Percentiles rank a stretch among this genome's conserved stretches.
phyloP scores from a whole-genome alignment of 1,140 invertebrate genomes.

The Neuroterus valhalla region DNA sequence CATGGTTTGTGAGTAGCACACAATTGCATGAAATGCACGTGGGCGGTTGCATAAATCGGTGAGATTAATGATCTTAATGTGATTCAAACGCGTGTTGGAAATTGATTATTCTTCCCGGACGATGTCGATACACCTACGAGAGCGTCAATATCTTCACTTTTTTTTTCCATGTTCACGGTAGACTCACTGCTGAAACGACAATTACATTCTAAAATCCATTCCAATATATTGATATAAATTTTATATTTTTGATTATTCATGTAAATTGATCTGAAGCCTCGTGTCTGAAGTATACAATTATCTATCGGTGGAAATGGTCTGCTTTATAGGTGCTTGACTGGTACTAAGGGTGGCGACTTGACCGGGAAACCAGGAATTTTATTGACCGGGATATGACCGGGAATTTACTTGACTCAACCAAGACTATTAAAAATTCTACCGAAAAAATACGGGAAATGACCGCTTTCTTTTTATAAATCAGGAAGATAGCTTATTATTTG shows the following conservation, averaged over 20 bases:
- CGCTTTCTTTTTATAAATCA: no score
- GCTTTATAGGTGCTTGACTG: no score
- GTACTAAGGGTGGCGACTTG: no score
- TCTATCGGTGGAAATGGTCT: no score
- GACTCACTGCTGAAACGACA: neutral
- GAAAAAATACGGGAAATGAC: no score
- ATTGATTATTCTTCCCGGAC: slow-evolving; percentile 20
- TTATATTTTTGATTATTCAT: neutral
- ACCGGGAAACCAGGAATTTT: no score
- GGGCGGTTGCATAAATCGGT: slow-evolving; percentile 41
- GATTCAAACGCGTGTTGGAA: slow-evolving; percentile 28
- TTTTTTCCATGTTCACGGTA: neutral
- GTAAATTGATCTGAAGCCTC: neutral
- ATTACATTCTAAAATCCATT: slow-evolving; percentile 16
- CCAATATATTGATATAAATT: slow-evolving; percentile 23
- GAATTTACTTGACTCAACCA: no score
- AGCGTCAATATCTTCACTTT: slow-evolving; percentile 5
- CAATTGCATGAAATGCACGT: slow-evolving; percentile 18
- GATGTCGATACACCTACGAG: slow-evolving; percentile 21
- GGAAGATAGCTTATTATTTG: no score
- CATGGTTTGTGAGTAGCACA: neutral
- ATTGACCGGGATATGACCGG: no score
- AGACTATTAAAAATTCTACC: no score
- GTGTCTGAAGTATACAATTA: no score
- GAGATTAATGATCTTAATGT: slow-evolving; percentile 39